Base-by-base conservation (phyloP, 2,113 vertebrate genomes). In the Crotalus tigris region DNA sequence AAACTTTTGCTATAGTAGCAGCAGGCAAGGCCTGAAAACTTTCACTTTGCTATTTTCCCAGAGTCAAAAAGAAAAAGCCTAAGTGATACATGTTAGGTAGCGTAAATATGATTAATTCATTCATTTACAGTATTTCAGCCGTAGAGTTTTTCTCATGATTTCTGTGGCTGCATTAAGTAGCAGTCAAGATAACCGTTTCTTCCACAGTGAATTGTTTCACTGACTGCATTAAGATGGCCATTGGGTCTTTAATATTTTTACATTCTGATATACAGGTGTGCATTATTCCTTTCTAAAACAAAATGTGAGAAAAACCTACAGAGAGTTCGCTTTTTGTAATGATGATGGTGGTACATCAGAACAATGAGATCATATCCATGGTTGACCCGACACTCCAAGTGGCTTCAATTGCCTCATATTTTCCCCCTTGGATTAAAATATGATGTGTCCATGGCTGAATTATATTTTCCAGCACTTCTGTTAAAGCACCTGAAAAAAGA, bases 131-230 rank as follows among this genome's bases (percentile, higher is more conserved):
- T 92, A 86, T 59, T 85, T 94, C 95, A 94, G 94, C 46, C 13
- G 85, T 94, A 93, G 0, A 94, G 86, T 94, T 61, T 95, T 91
- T 97, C 96, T 97, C 96, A 95, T 95, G 96, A 96, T 96, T 96
- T 96, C 93, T 95, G 88, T 55, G 94, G 93, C 91, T 91, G 92
- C 85, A 92, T 86, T 94, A 95, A 61, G 92, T 92, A 94, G 55
- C 94, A 97, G 96, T 97, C 53, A 95, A 94, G 97, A 95, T 93
- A 93, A 51, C 46, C 26, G 4, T 87, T 51, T 87, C 46, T 26
- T 46, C 12, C 33, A 2, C 6, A 57, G 33, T 21, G 15, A 46
- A 55, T 33, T 69, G 19, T 33, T 39, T 21, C 46, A 49, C 49
- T 87, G 64, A 10, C 12, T 24, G 12, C 58, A 26, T 12, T 4